These are phyloP conservation scores for Craterocephalus amniculus DNA, from an alignment of 2,797 vertebrate species.

Conservation along the genomic window DNA sequence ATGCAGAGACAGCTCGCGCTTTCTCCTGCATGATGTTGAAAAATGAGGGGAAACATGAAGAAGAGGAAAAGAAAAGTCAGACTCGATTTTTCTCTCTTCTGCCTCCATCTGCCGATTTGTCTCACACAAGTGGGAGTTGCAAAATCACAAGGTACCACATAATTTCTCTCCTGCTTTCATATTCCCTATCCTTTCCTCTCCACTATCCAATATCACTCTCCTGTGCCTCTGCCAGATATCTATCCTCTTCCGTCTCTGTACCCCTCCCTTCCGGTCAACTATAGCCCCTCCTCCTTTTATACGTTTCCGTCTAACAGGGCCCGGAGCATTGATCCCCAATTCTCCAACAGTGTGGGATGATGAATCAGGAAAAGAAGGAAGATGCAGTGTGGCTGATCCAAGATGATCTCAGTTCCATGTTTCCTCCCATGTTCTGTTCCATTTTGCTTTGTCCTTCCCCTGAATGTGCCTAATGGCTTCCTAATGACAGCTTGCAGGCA, in stretches of 20 bases:
- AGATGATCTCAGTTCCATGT: constrained; percentile 64
- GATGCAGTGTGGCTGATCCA: constrained; percentile 51
- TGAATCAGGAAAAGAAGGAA: constrained; percentile 51
- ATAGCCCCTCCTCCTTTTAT: constrained; percentile 46
- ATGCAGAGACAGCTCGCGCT: background rate
- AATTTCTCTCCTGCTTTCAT: constrained; percentile 26
- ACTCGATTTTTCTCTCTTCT: constrained; percentile 49
- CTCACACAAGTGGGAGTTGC: constrained; percentile 64
- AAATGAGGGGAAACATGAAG: constrained; percentile 39
- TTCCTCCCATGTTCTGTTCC: constrained; percentile 67
- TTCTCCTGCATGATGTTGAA: constrained; percentile 16
- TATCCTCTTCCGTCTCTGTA: constrained; percentile 54
- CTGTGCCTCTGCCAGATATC: constrained; percentile 48
- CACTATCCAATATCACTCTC: constrained; percentile 38
- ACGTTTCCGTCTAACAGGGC: constrained; percentile 68
- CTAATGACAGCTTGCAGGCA: constrained; percentile 83
- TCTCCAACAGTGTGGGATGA: constrained; percentile 76
- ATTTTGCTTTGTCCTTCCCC: constrained; percentile 67
- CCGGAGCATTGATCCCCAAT: constrained; percentile 62
- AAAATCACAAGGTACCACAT: constrained; percentile 48
- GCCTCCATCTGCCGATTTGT: constrained; percentile 44
- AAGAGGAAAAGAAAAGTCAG: constrained; percentile 50
- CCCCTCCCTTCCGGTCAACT: constrained; percentile 49
- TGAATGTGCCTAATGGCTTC: constrained; percentile 78
- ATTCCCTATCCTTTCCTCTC: constrained; percentile 19